phyloP scores from a whole-genome alignment of 2,113 vertebrate genomes.

The Condylura cristata region DNA sequence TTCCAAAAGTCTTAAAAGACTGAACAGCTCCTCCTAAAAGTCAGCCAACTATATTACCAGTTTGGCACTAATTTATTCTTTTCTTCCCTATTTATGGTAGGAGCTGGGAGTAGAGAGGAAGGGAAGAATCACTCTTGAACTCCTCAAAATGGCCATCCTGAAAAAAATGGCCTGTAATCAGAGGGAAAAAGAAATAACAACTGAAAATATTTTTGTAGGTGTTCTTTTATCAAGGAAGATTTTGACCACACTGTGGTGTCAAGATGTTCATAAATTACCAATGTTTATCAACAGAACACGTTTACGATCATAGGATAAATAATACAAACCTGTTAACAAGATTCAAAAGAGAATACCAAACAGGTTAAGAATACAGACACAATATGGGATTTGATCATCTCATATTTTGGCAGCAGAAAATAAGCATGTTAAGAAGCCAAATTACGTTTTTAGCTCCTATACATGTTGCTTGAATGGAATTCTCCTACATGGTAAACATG shows the following conservation, averaged over 20 bases:
- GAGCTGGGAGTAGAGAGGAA: neutral
- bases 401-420: constrained; percentile 39
- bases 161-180: constrained; percentile 41
- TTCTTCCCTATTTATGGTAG: neutral
- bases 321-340: neutral
- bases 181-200: neutral
- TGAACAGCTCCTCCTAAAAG: constrained; percentile 38
- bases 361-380: constrained; percentile 21
- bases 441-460: neutral
- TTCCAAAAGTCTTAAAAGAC: constrained; percentile 38
- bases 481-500: neutral
- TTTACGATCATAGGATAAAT: neutral
- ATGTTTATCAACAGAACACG: neutral
- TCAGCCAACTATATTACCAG: neutral
- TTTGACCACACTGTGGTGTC: neutral
- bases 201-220: neutral
- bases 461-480: constrained; percentile 15
- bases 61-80: constrained; percentile 29
- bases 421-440: constrained; percentile 38
- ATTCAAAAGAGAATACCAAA: constrained; percentile 40
- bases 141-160: neutral
- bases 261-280: constrained; percentile 24
- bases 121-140: neutral
- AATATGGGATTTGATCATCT: neutral
- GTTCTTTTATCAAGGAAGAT: neutral